Evolutionary conservation across 2,888 invertebrate genomes (phyloP).

Genomic region (Andrena trimmerana): DNA sequence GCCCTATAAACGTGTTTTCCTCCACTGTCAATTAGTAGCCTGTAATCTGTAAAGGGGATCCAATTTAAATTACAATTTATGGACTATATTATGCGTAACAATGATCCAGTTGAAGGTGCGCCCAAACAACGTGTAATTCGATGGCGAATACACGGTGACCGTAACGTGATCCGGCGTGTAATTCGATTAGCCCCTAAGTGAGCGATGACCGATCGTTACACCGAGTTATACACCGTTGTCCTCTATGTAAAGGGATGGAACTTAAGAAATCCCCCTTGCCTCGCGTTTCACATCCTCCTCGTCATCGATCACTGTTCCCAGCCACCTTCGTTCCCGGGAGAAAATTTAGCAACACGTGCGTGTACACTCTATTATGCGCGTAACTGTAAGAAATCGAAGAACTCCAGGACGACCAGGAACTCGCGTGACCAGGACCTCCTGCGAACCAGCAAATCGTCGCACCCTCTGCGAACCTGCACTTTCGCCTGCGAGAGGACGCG

Average conservation of each 20-base stretch:
- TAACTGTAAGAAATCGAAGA: neutral
- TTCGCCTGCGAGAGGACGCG: constrained; percentile 2
- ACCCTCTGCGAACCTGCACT: too few relatives aligned
- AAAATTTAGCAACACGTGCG: neutral
- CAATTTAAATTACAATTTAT: neutral
- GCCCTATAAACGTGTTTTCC: too few relatives aligned
- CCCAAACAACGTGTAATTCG: constrained; percentile 34
- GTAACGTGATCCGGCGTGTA: constrained; percentile 49
- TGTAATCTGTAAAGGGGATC: neutral
- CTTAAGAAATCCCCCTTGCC: constrained; percentile 49
- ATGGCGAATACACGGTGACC: constrained; percentile 45
- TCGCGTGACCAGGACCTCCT: too few relatives aligned
- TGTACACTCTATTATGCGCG: neutral
- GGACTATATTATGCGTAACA: constrained; percentile 2
- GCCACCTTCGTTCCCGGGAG: neutral
- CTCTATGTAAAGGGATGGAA: constrained; percentile 34
- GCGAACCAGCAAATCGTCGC: too few relatives aligned
- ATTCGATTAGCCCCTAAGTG: constrained; percentile 50
- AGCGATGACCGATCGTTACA: constrained; percentile 49
- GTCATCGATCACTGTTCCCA: constrained; percentile 47
- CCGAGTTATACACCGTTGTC: constrained; percentile 40
- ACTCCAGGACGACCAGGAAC: neutral
- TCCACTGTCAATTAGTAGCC: too few relatives aligned
- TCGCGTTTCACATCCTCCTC: constrained; percentile 23
- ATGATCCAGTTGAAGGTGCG: constrained; percentile 11